Conservation (phyloP, 2,113 vertebrate genomes). For the Centropus bengalensis region DNA sequence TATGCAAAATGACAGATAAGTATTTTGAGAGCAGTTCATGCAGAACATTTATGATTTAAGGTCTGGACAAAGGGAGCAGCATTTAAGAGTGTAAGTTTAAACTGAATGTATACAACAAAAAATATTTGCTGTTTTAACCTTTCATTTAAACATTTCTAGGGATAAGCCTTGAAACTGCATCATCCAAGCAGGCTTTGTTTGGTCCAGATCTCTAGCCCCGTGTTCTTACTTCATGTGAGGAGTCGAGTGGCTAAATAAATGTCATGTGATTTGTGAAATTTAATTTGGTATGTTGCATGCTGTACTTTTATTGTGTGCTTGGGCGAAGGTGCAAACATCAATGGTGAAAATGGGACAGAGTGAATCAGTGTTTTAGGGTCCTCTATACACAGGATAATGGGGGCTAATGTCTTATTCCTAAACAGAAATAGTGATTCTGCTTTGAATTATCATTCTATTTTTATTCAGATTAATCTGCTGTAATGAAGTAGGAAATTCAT, state of each 20-base stretch:
- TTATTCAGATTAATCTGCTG: background rate
- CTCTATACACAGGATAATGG: background rate
- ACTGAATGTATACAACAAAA: background rate
- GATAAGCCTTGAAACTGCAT: background rate
- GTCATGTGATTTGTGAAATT: background rate
- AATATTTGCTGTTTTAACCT: background rate
- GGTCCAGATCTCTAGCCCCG: background rate
- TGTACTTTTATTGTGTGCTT: background rate
- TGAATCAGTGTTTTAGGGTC: background rate
- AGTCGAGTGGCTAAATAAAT: background rate
- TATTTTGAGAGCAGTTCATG: background rate
- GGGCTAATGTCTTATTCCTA: background rate
- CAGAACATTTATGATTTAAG: background rate
- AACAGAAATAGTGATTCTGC: background rate
- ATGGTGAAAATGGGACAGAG: background rate
- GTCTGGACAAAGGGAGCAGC: background rate
- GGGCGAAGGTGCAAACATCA: background rate
- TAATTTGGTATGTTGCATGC: background rate
- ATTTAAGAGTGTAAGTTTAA: background rate
- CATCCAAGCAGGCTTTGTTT: background rate
- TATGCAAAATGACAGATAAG: background rate
- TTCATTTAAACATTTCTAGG: background rate
- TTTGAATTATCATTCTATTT: constrained; percentile 1
- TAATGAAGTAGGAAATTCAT: background rate
- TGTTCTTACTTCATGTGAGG: background rate